Percentiles rank a stretch among this genome's conserved stretches.
These are phyloP conservation scores for Hipparchia sbordonii DNA, from an alignment of 2,888 invertebrate species.

Conservation along the genomic window DNA sequence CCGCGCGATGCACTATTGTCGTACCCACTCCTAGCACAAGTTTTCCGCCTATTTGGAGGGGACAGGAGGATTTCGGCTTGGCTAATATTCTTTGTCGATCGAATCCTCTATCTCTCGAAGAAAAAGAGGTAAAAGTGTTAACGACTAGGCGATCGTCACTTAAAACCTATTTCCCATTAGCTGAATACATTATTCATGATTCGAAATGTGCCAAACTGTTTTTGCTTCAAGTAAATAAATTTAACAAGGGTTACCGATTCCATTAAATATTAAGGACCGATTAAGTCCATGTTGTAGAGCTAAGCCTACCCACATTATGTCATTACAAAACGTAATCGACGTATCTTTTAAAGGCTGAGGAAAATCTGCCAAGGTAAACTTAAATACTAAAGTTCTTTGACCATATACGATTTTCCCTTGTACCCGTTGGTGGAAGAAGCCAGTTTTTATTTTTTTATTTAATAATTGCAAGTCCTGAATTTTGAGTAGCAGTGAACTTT, in stretches of 20 bases:
- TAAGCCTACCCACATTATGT: neutral
- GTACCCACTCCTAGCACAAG: no score
- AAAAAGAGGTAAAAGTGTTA: neutral
- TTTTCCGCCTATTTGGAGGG: no score
- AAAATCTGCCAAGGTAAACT: neutral
- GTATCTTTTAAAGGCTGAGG: neutral
- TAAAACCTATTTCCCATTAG: neutral
- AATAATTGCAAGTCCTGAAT: no score
- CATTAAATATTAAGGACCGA: constrained; percentile 4
- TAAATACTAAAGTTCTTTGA: neutral
- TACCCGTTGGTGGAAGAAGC: no score
- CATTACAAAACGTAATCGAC: constrained; percentile 7
- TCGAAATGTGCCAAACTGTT: neutral
- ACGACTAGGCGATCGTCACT: no score
- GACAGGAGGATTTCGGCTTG: no score
- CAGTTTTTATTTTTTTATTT: no score
- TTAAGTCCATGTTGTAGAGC: neutral
- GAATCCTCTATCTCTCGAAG: neutral
- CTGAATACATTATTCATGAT: neutral
- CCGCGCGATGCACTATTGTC: no score
- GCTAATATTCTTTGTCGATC: no score
- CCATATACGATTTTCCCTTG: no score
- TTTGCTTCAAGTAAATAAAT: neutral
- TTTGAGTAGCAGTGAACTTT: no score
- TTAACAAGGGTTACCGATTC: constrained; percentile 3